These are phyloP conservation scores for Nibea albiflora DNA, from an alignment of 2,113 vertebrate genomes.

Conservation along the genomic window DNA sequence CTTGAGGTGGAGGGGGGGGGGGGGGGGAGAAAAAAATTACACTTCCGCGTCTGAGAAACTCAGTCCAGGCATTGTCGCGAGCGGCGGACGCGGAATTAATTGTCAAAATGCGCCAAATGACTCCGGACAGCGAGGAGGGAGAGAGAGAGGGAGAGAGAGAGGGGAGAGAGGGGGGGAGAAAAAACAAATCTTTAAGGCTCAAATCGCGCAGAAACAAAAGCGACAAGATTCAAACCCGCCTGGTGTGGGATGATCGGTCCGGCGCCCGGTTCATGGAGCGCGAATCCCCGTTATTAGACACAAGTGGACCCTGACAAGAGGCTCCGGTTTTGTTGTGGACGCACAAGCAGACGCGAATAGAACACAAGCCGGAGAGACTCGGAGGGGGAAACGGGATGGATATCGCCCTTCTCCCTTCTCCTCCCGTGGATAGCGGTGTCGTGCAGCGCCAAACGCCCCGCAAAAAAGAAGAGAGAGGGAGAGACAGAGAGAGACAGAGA, in stretches of 20 bases:
- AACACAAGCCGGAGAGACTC: conserved; percentile 1
- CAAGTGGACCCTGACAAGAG: conserved; percentile 34
- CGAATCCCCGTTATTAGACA: conserved; percentile 43
- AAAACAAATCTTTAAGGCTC: conserved; percentile 47
- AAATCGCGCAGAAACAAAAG: conserved; percentile 70
- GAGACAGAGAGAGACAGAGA: too few species aligned
- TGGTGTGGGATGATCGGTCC: conserved; percentile 28
- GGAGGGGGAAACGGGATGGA: conserved; percentile 28
- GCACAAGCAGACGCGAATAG: conserved; percentile 4
- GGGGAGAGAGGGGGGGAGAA: not conserved
- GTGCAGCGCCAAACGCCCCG: conserved; percentile 47
- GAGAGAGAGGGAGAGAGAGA: too few species aligned
- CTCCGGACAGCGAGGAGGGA: not conserved
- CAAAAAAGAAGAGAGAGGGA: too few species aligned
- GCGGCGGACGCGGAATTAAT: conserved; percentile 46
- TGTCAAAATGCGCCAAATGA: conserved; percentile 44
- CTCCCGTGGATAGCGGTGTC: conserved; percentile 38
- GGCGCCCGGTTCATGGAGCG: conserved; percentile 37
- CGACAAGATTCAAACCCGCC: conserved; percentile 45
- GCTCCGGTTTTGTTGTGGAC: not conserved
- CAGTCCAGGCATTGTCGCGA: conserved; percentile 10
- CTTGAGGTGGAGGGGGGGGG: too few species aligned
- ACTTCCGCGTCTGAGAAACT: conserved; percentile 50
- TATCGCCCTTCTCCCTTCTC: conserved; percentile 10
- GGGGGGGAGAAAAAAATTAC: too few species aligned